These are phyloP conservation scores for Cariama cristata DNA, from an alignment of 2,113 vertebrate genomes.

Conservation along the genomic window DNA sequence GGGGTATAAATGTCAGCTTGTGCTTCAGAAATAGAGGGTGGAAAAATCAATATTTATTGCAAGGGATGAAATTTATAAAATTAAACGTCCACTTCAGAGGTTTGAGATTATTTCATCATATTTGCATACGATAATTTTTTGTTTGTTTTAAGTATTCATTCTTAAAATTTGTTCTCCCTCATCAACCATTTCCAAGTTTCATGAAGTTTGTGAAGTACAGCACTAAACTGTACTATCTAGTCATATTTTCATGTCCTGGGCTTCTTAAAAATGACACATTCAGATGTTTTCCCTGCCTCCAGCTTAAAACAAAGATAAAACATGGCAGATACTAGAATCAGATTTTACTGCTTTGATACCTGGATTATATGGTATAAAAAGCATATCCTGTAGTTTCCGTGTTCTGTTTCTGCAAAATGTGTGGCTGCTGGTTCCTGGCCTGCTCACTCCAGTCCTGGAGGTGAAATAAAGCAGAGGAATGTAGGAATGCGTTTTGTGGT, in stretches of 20 bases:
- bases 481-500: slow-evolving; percentile 16
- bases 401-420: neutral
- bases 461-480: slow-evolving; percentile 54
- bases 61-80: neutral
- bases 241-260: neutral
- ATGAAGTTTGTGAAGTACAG: neutral
- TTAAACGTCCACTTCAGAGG: neutral
- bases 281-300: neutral
- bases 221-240: neutral
- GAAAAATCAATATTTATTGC: neutral
- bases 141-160: neutral
- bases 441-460: neutral
- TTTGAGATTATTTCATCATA: neutral
- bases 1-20: neutral
- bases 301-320: neutral
- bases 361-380: neutral
- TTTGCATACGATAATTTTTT: neutral
- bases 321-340: neutral
- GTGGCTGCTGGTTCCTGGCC: neutral
- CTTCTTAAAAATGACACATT: neutral
- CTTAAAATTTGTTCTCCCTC: neutral
- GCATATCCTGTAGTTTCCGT: neutral
- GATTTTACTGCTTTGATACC: slow-evolving; percentile 22
- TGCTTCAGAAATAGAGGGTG: neutral
- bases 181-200: neutral